These are phyloP conservation scores for Gavialis gangeticus DNA, from an alignment of 2,113 vertebrate species.

Conservation along the genomic window DNA sequence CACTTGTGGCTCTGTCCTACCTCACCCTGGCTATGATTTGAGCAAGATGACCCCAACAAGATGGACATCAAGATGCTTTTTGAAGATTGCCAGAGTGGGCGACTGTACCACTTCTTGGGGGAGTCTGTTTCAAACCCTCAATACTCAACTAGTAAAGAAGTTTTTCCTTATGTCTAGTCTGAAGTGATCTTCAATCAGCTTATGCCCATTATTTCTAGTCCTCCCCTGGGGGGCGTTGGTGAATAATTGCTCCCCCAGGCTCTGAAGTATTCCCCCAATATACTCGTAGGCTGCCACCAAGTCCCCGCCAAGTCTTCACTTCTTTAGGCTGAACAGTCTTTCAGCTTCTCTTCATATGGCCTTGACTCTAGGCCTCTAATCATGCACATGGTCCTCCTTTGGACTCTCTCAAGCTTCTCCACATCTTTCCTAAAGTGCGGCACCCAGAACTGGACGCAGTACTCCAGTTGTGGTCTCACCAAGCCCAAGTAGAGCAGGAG, in stretches of 20 bases:
- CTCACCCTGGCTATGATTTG: too few relatives aligned
- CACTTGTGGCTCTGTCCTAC: too few relatives aligned
- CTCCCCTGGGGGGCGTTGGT: not conserved
- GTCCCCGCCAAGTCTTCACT: not conserved
- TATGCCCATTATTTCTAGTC: not conserved
- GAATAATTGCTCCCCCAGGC: not conserved
- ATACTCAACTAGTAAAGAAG: not conserved
- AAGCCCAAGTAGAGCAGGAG: not conserved
- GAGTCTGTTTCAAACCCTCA: not conserved
- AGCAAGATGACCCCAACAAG: too few relatives aligned
- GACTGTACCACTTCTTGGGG: not conserved
- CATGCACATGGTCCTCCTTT: not conserved
- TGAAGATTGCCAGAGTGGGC: not conserved
- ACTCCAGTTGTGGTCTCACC: not conserved
- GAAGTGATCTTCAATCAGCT: not conserved
- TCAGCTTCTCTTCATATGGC: not conserved
- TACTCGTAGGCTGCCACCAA: not conserved
- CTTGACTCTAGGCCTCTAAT: not conserved
- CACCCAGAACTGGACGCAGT: rapidly evolving
- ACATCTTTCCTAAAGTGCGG: too few relatives aligned
- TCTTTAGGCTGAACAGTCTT: not conserved
- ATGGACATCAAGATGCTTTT: not conserved
- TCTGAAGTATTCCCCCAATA: not conserved
- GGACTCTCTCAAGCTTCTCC: not conserved
- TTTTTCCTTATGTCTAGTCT: not conserved